Evolutionary conservation across 1,140 invertebrate genomes (phyloP).

Genomic region (Protaetia brevitarsis): DNA sequence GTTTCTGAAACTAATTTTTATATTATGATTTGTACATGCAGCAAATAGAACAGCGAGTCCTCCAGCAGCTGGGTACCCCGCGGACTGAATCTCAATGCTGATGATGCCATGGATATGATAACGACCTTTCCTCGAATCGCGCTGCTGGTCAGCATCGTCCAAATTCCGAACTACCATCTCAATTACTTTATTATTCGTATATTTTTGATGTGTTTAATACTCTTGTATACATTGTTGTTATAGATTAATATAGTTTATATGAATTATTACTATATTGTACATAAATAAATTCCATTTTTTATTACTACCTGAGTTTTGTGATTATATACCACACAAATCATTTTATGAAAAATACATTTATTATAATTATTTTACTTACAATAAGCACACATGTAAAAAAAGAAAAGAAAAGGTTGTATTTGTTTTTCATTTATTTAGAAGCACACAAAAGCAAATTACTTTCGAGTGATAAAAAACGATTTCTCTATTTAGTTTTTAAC

Average conservation of each 20-base stretch:
- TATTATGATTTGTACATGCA: conserved; percentile 28
- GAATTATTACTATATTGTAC: conserved; percentile 43
- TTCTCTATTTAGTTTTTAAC: no score
- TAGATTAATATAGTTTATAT: conserved; percentile 49
- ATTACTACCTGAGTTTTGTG: neutral
- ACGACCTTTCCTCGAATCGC: neutral
- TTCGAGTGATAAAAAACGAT: no score
- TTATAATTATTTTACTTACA: no score
- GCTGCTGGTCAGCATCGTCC: conserved; percentile 40
- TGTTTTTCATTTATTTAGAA: no score
- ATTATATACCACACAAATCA: neutral
- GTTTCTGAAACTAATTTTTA: neutral
- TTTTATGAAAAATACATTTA: neutral
- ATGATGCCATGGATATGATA: neutral
- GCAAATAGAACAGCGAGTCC: conserved; percentile 49
- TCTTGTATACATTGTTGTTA: conserved; percentile 40
- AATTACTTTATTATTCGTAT: conserved; percentile 28
- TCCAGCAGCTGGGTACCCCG: conserved; percentile 46
- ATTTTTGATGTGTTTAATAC: conserved; percentile 26
- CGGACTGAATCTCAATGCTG: conserved; percentile 42
- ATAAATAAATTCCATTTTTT: conserved; percentile 32
- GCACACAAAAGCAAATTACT: no score
- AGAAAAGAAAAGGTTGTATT: no score
- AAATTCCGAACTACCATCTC: conserved; percentile 23
- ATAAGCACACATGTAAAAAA: no score